Base-by-base conservation (phyloP, 2,888 invertebrate genomes). In the Agriopis leucophaearia region DNA sequence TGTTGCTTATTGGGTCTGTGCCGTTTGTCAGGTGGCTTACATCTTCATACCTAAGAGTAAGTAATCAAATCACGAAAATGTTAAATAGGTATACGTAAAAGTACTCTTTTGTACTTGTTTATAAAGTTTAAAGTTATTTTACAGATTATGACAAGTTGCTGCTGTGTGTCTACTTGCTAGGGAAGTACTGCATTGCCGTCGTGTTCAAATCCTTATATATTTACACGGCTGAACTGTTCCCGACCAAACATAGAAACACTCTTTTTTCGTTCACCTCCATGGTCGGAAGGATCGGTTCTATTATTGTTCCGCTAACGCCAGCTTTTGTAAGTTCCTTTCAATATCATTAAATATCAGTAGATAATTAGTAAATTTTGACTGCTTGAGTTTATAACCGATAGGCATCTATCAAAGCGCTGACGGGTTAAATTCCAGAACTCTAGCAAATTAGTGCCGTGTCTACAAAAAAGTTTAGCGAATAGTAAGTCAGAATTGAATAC, bases 161-260 rank as follows among this genome's bases (percentile, higher is more conserved):
- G 0, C 73, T 94, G 40, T 93, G 94, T 64, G 84, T 94, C 45
- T 96, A 94, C 78, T 82, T 96, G 66, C 82, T 94, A 57, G 95
- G 95, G 5, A 96, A 96, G 83, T 89, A 94, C 76, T 89, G 94
- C 50, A 96, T 95, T 36, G 94, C 96, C 0, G 89, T 94, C 57
- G 94, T 95, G 15, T 95, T 95, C 77, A 92, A 94, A 42, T 89
- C 94, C 1, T 79, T 95, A 58, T 96, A 96, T 81, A 92, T 96
- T 74, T 95, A 95, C 78, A 95, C 96, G 0, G 92, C 95, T 5
- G 96, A 96, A 87, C 86, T 96, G 80, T 96, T 95, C 80, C 96
- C 96, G 2, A 96, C 96, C 15, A 91, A 94, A 75, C 87, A 95
- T 38, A 90, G 96, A 1, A 95, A 96, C 80, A 95, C 94, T 42